A percentile compares a stretch with the other conserved stretches of the same genome.
Evolutionary conservation across 2,797 vertebrate genomes (phyloP).

Genomic region (Rhinichthys osculus): DNA sequence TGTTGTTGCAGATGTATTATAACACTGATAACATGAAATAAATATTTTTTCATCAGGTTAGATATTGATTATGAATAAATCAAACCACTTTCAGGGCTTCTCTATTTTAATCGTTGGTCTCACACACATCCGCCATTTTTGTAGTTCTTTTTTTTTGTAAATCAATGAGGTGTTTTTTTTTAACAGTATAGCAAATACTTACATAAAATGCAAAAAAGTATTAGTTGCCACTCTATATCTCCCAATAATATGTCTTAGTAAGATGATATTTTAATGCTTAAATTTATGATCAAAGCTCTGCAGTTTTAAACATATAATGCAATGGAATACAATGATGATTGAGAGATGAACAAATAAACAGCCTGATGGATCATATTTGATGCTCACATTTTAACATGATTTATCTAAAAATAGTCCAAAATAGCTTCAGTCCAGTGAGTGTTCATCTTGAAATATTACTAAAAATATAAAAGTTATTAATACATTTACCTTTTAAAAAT

Average conservation of each 20-base stretch:
- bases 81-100: too few relatives aligned
- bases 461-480: not conserved
- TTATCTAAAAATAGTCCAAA: too few relatives aligned
- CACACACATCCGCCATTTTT: not conserved
- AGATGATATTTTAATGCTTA: not conserved
- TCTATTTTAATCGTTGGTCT: not conserved
- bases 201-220: not conserved
- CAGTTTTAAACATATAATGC: too few relatives aligned
- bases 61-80: too few relatives aligned
- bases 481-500: not conserved
- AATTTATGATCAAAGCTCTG: not conserved
- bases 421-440: not conserved
- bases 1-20: too few relatives aligned
- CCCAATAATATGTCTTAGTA: too few relatives aligned
- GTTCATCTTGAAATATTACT: not conserved
- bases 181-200: not conserved
- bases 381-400: not conserved
- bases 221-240: not conserved
- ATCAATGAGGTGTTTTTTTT: not conserved
- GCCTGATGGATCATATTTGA: not conserved
- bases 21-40: too few relatives aligned
- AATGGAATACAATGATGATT: not conserved
- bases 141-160: not conserved
- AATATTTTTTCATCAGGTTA: too few relatives aligned
- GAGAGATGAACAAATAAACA: not conserved